Evolutionary conservation across 2,888 invertebrate genomes (phyloP).

Genomic region (Eumacrocentrus americanus): DNA sequence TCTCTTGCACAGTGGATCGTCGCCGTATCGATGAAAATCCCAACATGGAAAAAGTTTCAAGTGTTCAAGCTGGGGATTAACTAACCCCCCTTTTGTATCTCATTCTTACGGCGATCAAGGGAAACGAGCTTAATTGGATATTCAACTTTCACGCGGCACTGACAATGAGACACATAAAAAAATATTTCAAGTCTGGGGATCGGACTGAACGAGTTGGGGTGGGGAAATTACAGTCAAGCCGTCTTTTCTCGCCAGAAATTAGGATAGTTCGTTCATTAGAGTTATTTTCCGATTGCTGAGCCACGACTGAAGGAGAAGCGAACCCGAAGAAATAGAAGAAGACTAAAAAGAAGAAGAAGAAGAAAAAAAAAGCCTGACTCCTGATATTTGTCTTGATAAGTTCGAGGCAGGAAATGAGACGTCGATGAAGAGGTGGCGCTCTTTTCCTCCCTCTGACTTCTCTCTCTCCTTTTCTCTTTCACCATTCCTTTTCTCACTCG

Average conservation of each 20-base stretch:
- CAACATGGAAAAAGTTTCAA: slow-evolving; percentile 5
- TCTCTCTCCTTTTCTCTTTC: slow-evolving; percentile 19
- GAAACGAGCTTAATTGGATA: slow-evolving; percentile 10
- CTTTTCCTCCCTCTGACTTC: slow-evolving; percentile 15
- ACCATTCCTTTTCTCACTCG: slow-evolving; percentile 10
- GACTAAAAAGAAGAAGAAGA: not conserved
- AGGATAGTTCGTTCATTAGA: slow-evolving; percentile 54
- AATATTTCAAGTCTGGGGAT: slow-evolving; percentile 6
- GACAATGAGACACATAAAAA: not conserved
- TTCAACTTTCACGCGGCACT: not conserved
- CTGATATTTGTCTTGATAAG: slow-evolving; percentile 54
- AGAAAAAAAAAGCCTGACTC: slow-evolving; percentile 20
- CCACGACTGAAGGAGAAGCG: slow-evolving; percentile 17
- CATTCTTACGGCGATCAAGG: too few relatives aligned
- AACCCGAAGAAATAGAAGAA: not conserved
- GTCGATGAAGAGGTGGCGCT: slow-evolving; percentile 44
- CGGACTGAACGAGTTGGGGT: not conserved
- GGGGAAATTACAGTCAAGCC: slow-evolving; percentile 21
- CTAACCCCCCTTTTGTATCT: not conserved
- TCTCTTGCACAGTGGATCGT: not conserved
- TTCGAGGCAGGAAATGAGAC: slow-evolving; percentile 51
- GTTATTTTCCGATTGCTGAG: slow-evolving; percentile 43
- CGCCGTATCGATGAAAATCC: slow-evolving; percentile 9
- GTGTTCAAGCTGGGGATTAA: not conserved
- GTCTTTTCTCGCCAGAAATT: slow-evolving; percentile 33